Evolutionary conservation across 2,113 vertebrate genomes (phyloP).

Genomic region (Girardinichthys multiradiatus): DNA sequence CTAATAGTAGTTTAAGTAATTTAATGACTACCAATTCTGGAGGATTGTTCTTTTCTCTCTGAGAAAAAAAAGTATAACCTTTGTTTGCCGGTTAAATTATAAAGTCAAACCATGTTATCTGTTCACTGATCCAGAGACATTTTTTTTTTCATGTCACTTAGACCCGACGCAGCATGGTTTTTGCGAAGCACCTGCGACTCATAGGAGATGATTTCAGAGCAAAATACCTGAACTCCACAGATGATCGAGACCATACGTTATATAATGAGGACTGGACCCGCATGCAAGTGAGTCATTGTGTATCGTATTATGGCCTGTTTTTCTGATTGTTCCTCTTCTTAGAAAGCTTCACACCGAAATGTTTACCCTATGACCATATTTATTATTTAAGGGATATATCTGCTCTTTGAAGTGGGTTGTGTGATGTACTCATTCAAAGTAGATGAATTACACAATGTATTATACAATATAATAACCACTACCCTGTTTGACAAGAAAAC

Average conservation of each 20-base stretch:
- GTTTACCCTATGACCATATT: not conserved
- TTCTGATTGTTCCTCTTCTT: not conserved
- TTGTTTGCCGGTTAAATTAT: not conserved
- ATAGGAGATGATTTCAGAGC: constrained; percentile 89
- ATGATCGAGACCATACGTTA: constrained; percentile 82
- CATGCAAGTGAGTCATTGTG: constrained; percentile 84
- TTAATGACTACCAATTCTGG: not conserved
- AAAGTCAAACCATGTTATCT: not conserved
- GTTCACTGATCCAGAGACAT: not conserved
- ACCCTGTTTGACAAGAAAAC: not conserved
- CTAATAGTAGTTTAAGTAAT: not conserved
- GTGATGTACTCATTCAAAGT: not conserved
- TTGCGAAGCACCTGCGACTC: constrained; percentile 89
- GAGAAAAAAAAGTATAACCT: not conserved
- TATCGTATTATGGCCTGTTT: not conserved
- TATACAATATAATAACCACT: not conserved
- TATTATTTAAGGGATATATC: not conserved
- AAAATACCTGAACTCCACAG: constrained; percentile 86
- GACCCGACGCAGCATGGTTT: constrained; percentile 97
- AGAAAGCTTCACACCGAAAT: not conserved
- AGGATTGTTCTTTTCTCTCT: not conserved
- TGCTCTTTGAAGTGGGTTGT: not conserved
- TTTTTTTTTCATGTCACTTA: constrained; percentile 54
- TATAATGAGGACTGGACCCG: constrained; percentile 93
- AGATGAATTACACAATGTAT: not conserved